Conservation (phyloP, 2,888 invertebrate genomes). For the Eugnorisma glareosa region DNA sequence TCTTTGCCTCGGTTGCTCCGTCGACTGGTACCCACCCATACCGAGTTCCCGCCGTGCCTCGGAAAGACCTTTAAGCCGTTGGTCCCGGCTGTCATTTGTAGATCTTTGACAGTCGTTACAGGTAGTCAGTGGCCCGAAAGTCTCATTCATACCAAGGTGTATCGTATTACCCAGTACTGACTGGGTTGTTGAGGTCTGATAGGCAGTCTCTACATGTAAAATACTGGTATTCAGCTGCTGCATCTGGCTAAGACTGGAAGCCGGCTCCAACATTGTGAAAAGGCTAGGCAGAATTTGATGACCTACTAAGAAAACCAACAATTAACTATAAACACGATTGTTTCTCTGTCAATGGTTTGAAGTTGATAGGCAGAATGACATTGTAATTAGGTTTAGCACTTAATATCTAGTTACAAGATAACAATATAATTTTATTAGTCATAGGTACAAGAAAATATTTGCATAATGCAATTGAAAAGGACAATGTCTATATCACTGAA, state of each 20-base stretch:
- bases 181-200: neutral
- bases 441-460: neutral
- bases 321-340: slow-evolving; percentile 16
- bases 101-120: neutral
- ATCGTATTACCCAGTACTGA: neutral
- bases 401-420: neutral
- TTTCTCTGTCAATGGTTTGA: slow-evolving; percentile 9
- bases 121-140: neutral
- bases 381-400: slow-evolving; percentile 24
- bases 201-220: neutral
- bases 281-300: neutral
- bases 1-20: neutral
- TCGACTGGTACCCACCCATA: neutral
- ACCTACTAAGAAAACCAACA: slow-evolving; percentile 4
- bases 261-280: neutral
- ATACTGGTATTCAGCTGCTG: neutral
- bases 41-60: neutral
- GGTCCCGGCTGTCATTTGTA: neutral
- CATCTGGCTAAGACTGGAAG: neutral
- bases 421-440: neutral
- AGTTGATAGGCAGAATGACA: slow-evolving; percentile 21
- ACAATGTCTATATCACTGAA: no score
- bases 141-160: neutral
- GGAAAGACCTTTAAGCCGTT: neutral
- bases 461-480: neutral